These are phyloP conservation scores for Dorcus hopei DNA, from an alignment of 2,888 invertebrate genomes.

Conservation along the genomic window DNA sequence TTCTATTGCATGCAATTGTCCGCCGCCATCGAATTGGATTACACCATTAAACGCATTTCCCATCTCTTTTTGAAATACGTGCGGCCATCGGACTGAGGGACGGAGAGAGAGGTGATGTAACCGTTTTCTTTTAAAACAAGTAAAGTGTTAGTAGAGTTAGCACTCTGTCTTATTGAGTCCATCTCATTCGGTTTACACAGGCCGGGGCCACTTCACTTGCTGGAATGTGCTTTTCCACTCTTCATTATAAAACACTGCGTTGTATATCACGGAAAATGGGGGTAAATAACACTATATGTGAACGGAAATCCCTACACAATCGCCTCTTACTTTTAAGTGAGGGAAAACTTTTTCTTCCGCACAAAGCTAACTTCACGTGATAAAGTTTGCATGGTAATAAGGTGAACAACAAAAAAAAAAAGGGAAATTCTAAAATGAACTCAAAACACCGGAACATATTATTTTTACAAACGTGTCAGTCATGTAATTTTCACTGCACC, in stretches of 20 bases:
- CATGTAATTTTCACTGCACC: too few relatives aligned
- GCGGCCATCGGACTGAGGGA: not conserved
- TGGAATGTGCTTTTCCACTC: slow-evolving; percentile 35
- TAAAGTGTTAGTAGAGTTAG: slow-evolving; percentile 36
- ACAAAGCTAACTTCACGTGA: not conserved
- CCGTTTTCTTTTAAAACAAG: slow-evolving; percentile 14
- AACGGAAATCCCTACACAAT: slow-evolving; percentile 23
- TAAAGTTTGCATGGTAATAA: too few relatives aligned
- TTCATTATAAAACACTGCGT: slow-evolving; percentile 44
- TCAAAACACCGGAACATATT: too few relatives aligned
- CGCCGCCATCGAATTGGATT: slow-evolving; percentile 17
- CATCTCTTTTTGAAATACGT: slow-evolving; percentile 8
- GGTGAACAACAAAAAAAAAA: too few relatives aligned
- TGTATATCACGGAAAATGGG: slow-evolving; percentile 42
- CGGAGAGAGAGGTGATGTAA: slow-evolving; percentile 5
- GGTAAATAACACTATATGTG: slow-evolving; percentile 42
- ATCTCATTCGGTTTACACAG: slow-evolving; percentile 40
- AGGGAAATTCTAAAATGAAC: too few relatives aligned
- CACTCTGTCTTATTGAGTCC: slow-evolving; percentile 47
- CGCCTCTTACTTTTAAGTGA: slow-evolving; percentile 16
- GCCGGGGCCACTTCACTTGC: slow-evolving; percentile 35
- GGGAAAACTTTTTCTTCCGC: not conserved
- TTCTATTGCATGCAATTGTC: slow-evolving; percentile 30
- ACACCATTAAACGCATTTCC: slow-evolving; percentile 16
- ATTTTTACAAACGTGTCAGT: too few relatives aligned